These are phyloP conservation scores for Chaetogeoica ovagalla DNA, from an alignment of 2,888 invertebrate genomes.

Conservation along the genomic window DNA sequence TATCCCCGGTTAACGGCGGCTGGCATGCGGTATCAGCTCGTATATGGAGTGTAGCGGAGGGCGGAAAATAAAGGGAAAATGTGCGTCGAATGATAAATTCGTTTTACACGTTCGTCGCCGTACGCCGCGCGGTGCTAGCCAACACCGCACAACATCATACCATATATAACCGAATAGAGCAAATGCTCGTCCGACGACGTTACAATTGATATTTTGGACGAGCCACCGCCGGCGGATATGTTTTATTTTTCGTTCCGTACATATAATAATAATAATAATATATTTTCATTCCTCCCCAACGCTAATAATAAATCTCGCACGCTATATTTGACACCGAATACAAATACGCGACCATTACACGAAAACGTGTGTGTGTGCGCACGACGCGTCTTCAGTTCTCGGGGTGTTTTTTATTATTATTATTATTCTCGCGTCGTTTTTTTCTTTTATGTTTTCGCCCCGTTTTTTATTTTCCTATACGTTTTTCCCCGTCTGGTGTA, in stretches of 20 bases:
- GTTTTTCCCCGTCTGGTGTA: no score
- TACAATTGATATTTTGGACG: background rate
- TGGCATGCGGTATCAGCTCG: no score
- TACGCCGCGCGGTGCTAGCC: no score
- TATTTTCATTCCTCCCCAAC: background rate
- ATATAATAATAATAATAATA: no score
- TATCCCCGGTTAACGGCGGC: no score
- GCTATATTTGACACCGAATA: slow-evolving; percentile 22
- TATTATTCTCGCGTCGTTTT: background rate
- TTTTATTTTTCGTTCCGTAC: background rate
- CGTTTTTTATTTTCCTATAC: background rate
- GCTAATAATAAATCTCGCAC: slow-evolving; percentile 15
- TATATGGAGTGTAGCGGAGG: no score
- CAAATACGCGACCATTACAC: slow-evolving; percentile 17
- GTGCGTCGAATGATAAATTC: no score
- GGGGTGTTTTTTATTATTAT: background rate
- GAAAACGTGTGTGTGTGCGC: background rate
- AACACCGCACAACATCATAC: no score
- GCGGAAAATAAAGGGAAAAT: no score
- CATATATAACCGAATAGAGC: no score
- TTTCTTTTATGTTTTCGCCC: background rate
- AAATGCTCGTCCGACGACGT: no score
- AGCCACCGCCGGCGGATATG: background rate
- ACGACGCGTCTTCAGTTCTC: background rate
- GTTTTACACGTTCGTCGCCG: no score